phyloP scores from a whole-genome alignment of 2,888 invertebrate species.

The Clostera curtula region DNA sequence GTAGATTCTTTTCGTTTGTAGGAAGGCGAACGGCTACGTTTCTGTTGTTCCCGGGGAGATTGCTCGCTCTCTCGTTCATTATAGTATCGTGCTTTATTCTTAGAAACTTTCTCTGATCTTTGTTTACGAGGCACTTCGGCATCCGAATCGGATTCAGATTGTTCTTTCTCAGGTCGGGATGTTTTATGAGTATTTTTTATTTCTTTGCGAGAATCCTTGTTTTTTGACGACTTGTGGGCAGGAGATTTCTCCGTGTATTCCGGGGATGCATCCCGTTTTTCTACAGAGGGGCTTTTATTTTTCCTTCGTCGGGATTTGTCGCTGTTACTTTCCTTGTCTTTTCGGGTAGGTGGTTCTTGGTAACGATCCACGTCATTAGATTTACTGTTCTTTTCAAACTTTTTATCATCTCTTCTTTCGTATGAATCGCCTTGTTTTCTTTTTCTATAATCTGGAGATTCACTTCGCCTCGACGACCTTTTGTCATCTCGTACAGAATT shows the following conservation, averaged over 20 bases:
- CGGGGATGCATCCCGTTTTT: slow-evolving; percentile 38
- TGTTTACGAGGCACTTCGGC: slow-evolving; percentile 34
- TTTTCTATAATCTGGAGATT: slow-evolving; percentile 23
- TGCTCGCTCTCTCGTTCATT: slow-evolving; percentile 32
- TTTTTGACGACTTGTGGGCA: slow-evolving; percentile 29
- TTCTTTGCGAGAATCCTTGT: slow-evolving; percentile 36
- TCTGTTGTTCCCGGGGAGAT: slow-evolving; percentile 22
- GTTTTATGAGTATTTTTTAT: slow-evolving; percentile 40
- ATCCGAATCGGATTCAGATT: slow-evolving; percentile 48
- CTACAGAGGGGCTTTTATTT: slow-evolving; percentile 37
- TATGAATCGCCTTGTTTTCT: slow-evolving; percentile 19
- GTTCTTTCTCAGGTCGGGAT: slow-evolving; percentile 29
- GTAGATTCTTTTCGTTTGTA: slow-evolving; percentile 36
- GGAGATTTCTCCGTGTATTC: slow-evolving; percentile 42
- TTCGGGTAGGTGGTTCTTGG: slow-evolving; percentile 32
- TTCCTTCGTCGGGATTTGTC: slow-evolving; percentile 30
- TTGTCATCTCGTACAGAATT: slow-evolving; percentile 25
- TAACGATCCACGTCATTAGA: slow-evolving; percentile 33
- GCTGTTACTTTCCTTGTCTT: slow-evolving; percentile 27
- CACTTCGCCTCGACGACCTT: slow-evolving; percentile 26
- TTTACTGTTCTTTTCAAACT: slow-evolving; percentile 26
- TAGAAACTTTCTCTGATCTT: slow-evolving; percentile 28
- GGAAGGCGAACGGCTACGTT: slow-evolving; percentile 38
- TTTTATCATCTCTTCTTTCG: slow-evolving; percentile 17
- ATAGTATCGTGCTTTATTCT: slow-evolving; percentile 33